Conservation (phyloP, 2,888 invertebrate genomes). For the Caenorhabditis sinica region DNA sequence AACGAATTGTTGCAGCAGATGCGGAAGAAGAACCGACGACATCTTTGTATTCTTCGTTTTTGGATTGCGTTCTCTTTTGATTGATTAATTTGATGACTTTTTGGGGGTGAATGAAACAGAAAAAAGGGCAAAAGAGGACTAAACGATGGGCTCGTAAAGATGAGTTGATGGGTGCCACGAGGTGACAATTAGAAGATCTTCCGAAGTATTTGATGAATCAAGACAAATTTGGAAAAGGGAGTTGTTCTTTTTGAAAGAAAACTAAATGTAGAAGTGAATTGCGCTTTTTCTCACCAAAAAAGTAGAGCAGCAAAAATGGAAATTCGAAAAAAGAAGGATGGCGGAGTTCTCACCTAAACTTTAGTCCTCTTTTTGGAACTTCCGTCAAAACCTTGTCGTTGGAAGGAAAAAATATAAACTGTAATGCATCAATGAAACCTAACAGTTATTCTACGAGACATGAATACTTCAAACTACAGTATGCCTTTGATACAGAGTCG, state of each 20-base stretch:
- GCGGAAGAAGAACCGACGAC: constrained; percentile 38
- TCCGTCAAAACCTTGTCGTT: background rate
- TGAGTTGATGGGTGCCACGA: constrained; percentile 51
- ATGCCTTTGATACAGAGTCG: too few relatives aligned
- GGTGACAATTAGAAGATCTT: constrained; percentile 45
- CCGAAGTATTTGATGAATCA: background rate
- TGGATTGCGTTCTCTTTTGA: constrained; percentile 36
- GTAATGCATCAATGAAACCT: too few relatives aligned
- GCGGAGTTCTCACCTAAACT: constrained; percentile 16
- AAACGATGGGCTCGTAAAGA: constrained; percentile 35
- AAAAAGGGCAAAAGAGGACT: constrained; percentile 13
- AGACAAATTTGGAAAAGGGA: constrained; percentile 2
- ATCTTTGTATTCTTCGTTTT: constrained; percentile 32
- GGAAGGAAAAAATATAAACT: constrained; percentile 10
- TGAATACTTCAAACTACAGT: too few relatives aligned
- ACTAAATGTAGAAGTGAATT: background rate
- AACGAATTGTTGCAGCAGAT: constrained; percentile 51
- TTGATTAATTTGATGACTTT: constrained; percentile 62
- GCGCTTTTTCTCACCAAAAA: background rate
- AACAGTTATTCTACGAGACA: too few relatives aligned
- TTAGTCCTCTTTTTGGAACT: background rate
- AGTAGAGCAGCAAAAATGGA: constrained; percentile 8
- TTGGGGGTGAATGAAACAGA: constrained; percentile 1
- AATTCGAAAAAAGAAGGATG: background rate
- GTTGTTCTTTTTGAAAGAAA: background rate